A percentile compares a stretch with the other conserved stretches of the same genome.
These are phyloP conservation scores for Onychorhynchus coronatus DNA, from an alignment of 2,113 vertebrate species.

Conservation along the genomic window DNA sequence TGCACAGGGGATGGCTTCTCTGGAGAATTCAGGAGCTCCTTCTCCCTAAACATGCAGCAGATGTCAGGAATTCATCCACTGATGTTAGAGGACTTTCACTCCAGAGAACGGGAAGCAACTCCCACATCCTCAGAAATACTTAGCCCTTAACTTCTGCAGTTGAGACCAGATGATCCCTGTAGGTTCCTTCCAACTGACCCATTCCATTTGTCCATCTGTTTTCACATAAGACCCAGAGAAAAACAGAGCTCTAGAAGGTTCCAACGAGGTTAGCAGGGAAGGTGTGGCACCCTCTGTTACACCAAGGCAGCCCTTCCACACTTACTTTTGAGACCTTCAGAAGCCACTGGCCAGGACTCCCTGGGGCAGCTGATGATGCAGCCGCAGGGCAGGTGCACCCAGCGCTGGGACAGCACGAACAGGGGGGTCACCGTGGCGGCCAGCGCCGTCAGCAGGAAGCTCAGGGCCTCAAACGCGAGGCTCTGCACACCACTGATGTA, in stretches of 20 bases:
- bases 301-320: not conserved
- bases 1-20: not conserved
- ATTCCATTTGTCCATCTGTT: not conserved
- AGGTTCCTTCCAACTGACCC: not conserved
- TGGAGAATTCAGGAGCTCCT: not conserved
- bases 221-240: not conserved
- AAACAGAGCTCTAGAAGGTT: not conserved
- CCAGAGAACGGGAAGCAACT: not conserved
- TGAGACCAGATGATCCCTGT: not conserved
- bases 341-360: slow-evolving; percentile 20
- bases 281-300: not conserved
- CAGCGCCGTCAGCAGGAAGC: slow-evolving; percentile 90
- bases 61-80: not conserved
- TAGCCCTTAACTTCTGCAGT: not conserved
- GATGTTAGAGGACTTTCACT: not conserved
- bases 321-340: slow-evolving; percentile 73
- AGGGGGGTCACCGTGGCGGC: slow-evolving; percentile 85
- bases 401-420: slow-evolving; percentile 90
- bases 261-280: not conserved
- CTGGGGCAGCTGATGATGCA: slow-evolving; percentile 92
- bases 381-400: slow-evolving; percentile 94
- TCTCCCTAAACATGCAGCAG: not conserved
- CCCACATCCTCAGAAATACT: not conserved
- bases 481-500: slow-evolving; percentile 78
- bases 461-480: slow-evolving; percentile 81